A percentile compares a stretch with the other conserved stretches of the same genome.
These are phyloP conservation scores for Conus canariensis DNA, from an alignment of 2,888 invertebrate species.

Conservation along the genomic window DNA sequence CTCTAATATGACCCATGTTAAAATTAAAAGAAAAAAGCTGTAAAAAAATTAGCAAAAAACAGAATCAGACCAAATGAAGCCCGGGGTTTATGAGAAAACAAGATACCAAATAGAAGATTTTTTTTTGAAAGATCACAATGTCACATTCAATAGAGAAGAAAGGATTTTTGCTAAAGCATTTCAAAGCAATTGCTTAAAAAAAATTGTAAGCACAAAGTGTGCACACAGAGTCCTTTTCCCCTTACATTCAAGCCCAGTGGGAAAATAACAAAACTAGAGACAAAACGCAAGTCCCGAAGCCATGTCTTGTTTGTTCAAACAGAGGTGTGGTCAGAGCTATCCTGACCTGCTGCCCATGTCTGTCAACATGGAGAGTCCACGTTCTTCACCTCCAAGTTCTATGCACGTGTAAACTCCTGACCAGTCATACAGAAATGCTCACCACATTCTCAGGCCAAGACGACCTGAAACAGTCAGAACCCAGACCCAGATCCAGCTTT, in stretches of 20 bases:
- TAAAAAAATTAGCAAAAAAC: not conserved
- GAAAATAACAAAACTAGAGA: too few relatives aligned
- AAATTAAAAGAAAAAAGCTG: not conserved
- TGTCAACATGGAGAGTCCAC: not conserved
- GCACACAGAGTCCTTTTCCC: not conserved
- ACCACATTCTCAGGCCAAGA: not conserved
- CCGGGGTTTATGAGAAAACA: too few relatives aligned
- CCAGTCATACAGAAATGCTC: not conserved
- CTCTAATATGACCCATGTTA: not conserved
- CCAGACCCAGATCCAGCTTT: not conserved
- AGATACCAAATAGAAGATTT: not conserved
- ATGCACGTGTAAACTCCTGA: not conserved
- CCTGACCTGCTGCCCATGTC: not conserved
- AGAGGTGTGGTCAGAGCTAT: too few relatives aligned
- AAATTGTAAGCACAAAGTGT: not conserved
- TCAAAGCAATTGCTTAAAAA: not conserved
- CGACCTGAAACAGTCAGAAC: not conserved
- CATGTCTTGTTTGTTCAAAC: too few relatives aligned
- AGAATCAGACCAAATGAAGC: not conserved
- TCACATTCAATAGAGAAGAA: not conserved
- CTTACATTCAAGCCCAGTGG: not conserved
- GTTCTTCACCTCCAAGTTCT: not conserved
- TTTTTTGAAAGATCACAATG: not conserved
- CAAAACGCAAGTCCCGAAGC: too few relatives aligned
- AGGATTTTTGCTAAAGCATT: not conserved